Evolutionary conservation across 2,113 vertebrate genomes (phyloP).

Genomic region (Penelope pileata): DNA sequence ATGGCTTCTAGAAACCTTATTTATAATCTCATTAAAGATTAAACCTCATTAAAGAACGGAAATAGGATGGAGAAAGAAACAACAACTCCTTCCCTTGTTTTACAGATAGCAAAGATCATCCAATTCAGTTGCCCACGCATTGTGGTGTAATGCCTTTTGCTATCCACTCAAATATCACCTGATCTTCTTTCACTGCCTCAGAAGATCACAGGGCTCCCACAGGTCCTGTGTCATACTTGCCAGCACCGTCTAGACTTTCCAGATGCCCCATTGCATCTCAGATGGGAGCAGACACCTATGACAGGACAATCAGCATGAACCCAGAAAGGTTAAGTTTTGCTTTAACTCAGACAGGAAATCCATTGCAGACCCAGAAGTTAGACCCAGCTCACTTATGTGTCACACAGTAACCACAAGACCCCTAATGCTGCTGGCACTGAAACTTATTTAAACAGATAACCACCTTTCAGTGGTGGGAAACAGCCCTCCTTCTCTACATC

Average conservation of each 20-base stretch:
- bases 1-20: not conserved
- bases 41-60: no score
- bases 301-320: accelerated
- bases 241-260: not conserved
- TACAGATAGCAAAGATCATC: not conserved
- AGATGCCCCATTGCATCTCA: not conserved
- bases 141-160: not conserved
- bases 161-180: not conserved
- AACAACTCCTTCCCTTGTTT: not conserved
- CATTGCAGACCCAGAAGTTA: not conserved
- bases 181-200: not conserved
- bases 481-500: not conserved
- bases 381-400: not conserved
- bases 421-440: not conserved
- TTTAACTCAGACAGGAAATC: slow-evolving; percentile 11
- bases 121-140: not conserved
- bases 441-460: not conserved
- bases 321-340: not conserved
- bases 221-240: not conserved
- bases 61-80: not conserved
- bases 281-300: not conserved
- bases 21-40: not conserved
- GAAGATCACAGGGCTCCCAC: not conserved
- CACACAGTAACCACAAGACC: not conserved
- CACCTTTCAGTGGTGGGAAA: not conserved